Conservation (phyloP, 2,113 vertebrate genomes). For the Cichladusa arquata region DNA sequence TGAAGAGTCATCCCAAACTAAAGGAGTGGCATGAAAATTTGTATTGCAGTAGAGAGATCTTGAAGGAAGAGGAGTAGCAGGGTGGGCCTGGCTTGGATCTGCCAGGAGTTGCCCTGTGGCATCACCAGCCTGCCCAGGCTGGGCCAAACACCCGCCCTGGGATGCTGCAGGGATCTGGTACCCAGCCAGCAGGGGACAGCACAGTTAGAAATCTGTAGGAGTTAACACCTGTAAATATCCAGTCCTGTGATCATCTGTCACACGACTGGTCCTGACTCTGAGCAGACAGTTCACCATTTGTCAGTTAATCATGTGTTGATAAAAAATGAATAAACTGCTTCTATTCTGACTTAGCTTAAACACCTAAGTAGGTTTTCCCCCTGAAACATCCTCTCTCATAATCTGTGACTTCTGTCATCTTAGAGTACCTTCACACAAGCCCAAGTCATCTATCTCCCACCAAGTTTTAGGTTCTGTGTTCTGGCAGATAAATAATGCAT, state of each 20-base stretch:
- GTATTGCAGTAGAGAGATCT: background rate
- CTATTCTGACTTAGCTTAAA: background rate
- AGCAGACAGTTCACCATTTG: background rate
- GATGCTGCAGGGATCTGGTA: background rate
- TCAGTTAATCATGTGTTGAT: background rate
- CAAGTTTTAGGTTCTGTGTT: background rate
- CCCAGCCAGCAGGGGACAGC: accelerated
- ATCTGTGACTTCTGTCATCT: background rate
- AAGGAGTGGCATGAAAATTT: background rate
- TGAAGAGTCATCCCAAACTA: background rate
- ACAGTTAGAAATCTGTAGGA: background rate
- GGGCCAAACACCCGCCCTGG: background rate
- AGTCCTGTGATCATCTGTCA: background rate
- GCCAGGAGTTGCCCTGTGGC: background rate
- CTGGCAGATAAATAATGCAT: background rate
- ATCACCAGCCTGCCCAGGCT: background rate
- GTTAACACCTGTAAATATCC: background rate
- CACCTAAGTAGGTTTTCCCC: background rate
- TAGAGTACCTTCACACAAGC: background rate
- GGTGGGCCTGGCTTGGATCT: background rate
- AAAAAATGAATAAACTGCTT: background rate
- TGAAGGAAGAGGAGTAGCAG: background rate
- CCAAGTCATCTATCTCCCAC: background rate
- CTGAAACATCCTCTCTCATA: background rate
- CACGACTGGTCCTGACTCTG: background rate